Base-by-base conservation (phyloP, 2,888 invertebrate species). In the Polymixis lichenea region DNA sequence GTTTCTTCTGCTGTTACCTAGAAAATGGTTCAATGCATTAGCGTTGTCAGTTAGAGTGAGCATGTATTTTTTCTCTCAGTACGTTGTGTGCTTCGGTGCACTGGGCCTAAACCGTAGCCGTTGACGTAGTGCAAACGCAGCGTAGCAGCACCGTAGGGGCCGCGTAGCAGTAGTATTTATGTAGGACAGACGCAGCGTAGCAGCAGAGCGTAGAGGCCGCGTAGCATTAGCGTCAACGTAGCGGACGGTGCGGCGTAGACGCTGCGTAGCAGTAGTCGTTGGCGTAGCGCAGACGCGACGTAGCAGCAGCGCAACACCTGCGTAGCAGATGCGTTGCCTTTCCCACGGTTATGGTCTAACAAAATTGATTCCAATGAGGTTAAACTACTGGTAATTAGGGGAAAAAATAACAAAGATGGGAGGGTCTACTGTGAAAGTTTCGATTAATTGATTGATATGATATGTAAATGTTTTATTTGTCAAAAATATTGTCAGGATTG, bases 1-100 rank as follows among this genome's bases (percentile, higher is more conserved):
- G 61, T 66, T 81, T 64, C 25, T 51, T 65, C 13, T n/a, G 11
- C 22, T 69, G 17, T 32, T 65, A 66, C 67, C 13, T 69, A 25
- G 28, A 38, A 53, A 19, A n/a, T 73, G 17, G 2, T 60, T 56
- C 13, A 13, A 43, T 55, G 19, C 46, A 2, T 60, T 8, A 22
- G n/a, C 15, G 17, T 17, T 56, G 38, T 67, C 19, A 65, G n/a
- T 46, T 51, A n/a, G 17, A 32, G 2, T 68, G 22, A 58, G 58
- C 22, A 15, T 71, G 15, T 19, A 32, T 17, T 8, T 49, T 53
- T 67, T 3, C 3, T 49, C 28, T 58, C 7, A 46, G 15, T 65
- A 71, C 6, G 3, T 32, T 11, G 7, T 25, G 25, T 11, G 17
- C 0, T 13, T 61, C 43, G 38, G 38, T 22, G 17, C 17, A 32